phyloP scores from a whole-genome alignment of 2,888 invertebrate species.

The Galerucella pusilla region DNA sequence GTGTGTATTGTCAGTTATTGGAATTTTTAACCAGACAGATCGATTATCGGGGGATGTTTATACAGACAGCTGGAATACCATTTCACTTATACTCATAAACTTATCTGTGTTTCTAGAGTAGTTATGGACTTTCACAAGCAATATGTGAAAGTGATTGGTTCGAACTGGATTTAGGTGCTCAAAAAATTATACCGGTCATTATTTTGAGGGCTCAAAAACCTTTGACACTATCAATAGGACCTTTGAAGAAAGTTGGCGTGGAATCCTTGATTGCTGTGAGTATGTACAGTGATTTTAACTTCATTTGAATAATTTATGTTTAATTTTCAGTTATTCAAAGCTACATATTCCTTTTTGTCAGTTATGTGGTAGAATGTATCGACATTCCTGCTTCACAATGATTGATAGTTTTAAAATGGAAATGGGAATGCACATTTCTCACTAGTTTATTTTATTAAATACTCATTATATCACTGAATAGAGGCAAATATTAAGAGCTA shows the following conservation, averaged over 20 bases:
- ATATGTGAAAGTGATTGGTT: constrained; percentile 45
- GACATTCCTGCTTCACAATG: background rate
- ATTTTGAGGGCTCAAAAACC: constrained; percentile 47
- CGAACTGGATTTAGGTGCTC: constrained; percentile 29
- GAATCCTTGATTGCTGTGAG: constrained; percentile 46
- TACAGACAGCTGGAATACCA: too few relatives aligned
- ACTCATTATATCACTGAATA: too few relatives aligned
- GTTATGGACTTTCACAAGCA: constrained; percentile 24
- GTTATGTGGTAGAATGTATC: constrained; percentile 33
- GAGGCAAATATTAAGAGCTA: too few relatives aligned
- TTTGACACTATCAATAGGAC: constrained; percentile 46
- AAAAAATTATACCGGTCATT: constrained; percentile 41
- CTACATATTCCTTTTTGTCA: constrained; percentile 42
- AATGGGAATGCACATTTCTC: too few relatives aligned
- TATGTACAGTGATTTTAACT: constrained; percentile 15
- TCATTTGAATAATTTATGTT: background rate
- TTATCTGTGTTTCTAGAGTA: constrained; percentile 14
- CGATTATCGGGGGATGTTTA: too few relatives aligned
- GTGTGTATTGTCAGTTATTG: too few relatives aligned
- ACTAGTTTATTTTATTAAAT: too few relatives aligned
- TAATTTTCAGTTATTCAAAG: constrained; percentile 43
- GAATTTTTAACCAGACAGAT: too few relatives aligned
- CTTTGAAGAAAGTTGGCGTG: constrained; percentile 42
- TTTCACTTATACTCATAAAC: background rate
- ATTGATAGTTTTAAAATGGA: too few relatives aligned